Evolutionary conservation across 92 coral and sea anemone species (phyloP), one percentile per base, ranked within the genome.

Genomic region (Meandrina meandrites): DNA sequence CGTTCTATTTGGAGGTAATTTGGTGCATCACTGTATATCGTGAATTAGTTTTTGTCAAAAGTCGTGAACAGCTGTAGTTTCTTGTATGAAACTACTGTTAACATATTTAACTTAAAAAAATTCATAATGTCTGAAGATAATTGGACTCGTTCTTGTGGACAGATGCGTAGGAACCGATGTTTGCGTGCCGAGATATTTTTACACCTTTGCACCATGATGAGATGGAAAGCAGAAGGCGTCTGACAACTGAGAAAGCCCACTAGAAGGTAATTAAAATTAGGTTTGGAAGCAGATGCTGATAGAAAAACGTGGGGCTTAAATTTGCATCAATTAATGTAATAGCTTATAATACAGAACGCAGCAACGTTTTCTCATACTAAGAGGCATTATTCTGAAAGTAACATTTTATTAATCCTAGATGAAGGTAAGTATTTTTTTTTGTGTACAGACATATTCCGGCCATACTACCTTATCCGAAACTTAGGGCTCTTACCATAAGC

Each of bases 161-260:
- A 18, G 76, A 71, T 34, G 76, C 35, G 27, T 12, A 9, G 18
- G 45, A 0, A 32, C 45, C 22, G 1, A 36, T 71, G n/a, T 16
- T 71, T 71, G 24, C 47, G 76, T 71, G 76, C 24, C 45, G 47
- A 24, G 40, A 35, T 71, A 34, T 4, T 71, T 71, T 7, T 35
- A 18, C 12, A 8, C 32, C 5, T n/a, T 24, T 66, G 34, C 30
- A 1, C 24, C 35, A 27, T 16, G 36, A 69, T 30, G 75, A 32
- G 75, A 69, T 69, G 19, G 28, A 30, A 13, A 71, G 45, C 76
- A 34, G 42, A 71, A 35, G 76, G 76, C 76, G 22, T 71, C 76
- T 36, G 76, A 71, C 76, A 71, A 71, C 76, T 35, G 47, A 34
- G 11, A 4, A 12, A 13, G 24, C 13, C 45, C 42, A 71, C 45